Percentiles rank a stretch among this genome's conserved stretches.
These are phyloP conservation scores for Pseudorectes ferrugineus DNA, from an alignment of 2,113 vertebrate genomes.

Conservation along the genomic window DNA sequence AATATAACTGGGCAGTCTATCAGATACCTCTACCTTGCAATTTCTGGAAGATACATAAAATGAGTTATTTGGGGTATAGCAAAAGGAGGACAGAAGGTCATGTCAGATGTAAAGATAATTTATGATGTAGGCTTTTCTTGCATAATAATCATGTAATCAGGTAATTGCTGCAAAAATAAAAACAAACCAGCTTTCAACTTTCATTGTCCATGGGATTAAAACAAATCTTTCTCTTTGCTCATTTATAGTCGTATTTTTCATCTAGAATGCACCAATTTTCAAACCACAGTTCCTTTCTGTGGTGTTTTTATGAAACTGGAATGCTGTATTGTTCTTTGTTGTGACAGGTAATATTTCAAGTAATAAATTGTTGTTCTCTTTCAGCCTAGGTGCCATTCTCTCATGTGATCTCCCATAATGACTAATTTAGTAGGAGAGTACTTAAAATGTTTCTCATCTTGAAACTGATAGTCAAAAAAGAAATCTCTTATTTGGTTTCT, in stretches of 20 bases:
- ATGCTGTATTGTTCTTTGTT: neutral
- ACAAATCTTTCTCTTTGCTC: neutral
- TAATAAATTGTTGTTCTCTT: neutral
- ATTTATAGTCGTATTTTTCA: neutral
- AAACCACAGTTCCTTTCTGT: neutral
- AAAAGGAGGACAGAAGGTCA: neutral
- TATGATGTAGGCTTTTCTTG: neutral
- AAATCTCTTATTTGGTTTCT: neutral
- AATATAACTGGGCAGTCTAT: neutral
- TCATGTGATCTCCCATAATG: neutral
- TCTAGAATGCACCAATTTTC: neutral
- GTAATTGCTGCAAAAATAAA: neutral
- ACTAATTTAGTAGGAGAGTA: neutral
- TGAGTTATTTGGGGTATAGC: neutral
- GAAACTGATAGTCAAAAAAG: neutral
- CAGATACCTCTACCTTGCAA: neutral
- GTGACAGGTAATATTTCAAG: neutral
- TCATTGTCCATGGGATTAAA: neutral
- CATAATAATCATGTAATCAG: neutral
- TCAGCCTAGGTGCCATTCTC: neutral
- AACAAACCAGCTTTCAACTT: neutral
- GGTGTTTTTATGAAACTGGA: neutral
- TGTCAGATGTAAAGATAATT: neutral
- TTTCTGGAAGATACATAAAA: neutral
- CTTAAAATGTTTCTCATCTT: neutral